Evolutionary conservation across 2,888 invertebrate genomes (phyloP).

Genomic region (Heliconius aoede): DNA sequence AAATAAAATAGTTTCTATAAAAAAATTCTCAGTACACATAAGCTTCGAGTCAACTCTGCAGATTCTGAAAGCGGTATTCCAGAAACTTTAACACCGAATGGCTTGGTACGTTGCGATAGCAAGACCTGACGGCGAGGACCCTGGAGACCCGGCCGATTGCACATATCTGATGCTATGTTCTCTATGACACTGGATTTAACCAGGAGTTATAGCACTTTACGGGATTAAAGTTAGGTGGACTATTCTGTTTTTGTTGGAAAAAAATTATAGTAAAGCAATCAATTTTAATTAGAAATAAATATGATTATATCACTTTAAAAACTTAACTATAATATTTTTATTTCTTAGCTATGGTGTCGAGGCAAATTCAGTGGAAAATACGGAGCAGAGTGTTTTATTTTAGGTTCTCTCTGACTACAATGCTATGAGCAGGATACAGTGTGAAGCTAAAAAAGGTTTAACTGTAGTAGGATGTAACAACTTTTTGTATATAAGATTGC

Average conservation of each 20-base stretch:
- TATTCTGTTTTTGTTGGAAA: not conserved
- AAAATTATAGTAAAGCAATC: not conserved
- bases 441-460: too few species aligned
- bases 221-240: not conserved
- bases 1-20: not conserved
- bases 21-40: not conserved
- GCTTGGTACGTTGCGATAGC: constrained; percentile 13
- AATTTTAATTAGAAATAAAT: not conserved
- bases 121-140: constrained; percentile 10
- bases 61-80: constrained; percentile 19
- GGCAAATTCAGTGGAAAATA: too few species aligned
- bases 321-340: too few species aligned
- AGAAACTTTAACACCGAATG: constrained; percentile 16
- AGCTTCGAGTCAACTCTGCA: not conserved
- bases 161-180: constrained; percentile 18
- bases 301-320: too few species aligned
- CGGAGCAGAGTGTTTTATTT: too few species aligned
- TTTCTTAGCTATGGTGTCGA: too few species aligned
- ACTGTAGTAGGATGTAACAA: not conserved
- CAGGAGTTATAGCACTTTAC: not conserved
- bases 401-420: too few species aligned
- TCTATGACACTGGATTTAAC: constrained; percentile 15
- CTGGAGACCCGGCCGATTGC: constrained; percentile 17
- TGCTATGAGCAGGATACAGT: too few species aligned
- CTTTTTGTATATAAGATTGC: not conserved